A percentile compares a stretch with the other conserved stretches of the same genome.
Conservation (phyloP, 2,888 invertebrate genomes). For the Netelia melanura region DNA sequence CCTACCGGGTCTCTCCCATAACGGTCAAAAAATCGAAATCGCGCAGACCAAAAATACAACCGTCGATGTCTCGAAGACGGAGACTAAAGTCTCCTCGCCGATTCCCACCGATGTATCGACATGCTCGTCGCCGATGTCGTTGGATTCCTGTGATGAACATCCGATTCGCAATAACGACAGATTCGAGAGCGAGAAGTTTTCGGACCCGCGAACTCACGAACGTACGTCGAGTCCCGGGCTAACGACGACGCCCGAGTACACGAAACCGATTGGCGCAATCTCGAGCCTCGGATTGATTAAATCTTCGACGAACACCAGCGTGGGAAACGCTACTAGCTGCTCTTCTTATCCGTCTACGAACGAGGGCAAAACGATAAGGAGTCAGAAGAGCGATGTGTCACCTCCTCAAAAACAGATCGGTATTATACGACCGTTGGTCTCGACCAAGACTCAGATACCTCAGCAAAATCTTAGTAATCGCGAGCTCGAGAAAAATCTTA, state of each 20-base stretch:
- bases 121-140: conserved; percentile 33
- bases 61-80: not conserved
- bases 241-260: conserved; percentile 18
- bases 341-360: conserved; percentile 76
- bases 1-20: conserved; percentile 78
- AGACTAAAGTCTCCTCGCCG: conserved; percentile 40
- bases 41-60: conserved; percentile 45
- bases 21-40: conserved; percentile 70
- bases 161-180: conserved; percentile 70
- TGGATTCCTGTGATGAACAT: conserved; percentile 53
- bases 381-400: conserved; percentile 76
- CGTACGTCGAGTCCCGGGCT: conserved; percentile 17
- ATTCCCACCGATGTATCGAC: not conserved
- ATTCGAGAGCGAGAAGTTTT: conserved; percentile 65
- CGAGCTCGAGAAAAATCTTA: conserved; percentile 90
- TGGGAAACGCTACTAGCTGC: conserved; percentile 60
- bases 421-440: conserved; percentile 85
- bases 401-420: conserved; percentile 86
- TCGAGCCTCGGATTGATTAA: conserved; percentile 79
- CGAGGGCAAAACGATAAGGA: conserved; percentile 78
- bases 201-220: conserved; percentile 32
- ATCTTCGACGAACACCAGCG: conserved; percentile 71
- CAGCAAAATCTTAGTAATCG: conserved; percentile 86
- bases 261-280: conserved; percentile 79
- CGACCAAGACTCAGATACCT: conserved; percentile 82